A percentile compares a stretch with the other conserved stretches of the same genome.
Conservation (phyloP, 92 coral and sea anemone species). For the Bergia puertoricense region DNA sequence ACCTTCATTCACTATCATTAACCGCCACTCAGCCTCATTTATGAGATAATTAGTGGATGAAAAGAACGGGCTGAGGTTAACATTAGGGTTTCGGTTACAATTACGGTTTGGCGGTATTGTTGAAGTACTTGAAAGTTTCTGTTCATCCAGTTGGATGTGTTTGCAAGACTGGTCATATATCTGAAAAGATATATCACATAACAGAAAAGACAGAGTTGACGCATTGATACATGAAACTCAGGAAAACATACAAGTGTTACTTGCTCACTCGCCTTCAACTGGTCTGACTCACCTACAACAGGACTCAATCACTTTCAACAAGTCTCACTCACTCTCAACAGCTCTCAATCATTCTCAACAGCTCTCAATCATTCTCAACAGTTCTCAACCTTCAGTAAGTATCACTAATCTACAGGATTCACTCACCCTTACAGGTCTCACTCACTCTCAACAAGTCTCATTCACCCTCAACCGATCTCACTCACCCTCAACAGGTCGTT, state of each 20-base stretch:
- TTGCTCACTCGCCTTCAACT: slow-evolving; percentile 46
- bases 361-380: not conserved
- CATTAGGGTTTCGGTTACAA: too few relatives aligned
- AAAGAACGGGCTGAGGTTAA: too few relatives aligned
- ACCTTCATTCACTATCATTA: not conserved
- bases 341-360: not conserved
- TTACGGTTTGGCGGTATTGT: too few relatives aligned
- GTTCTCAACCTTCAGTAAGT: not conserved
- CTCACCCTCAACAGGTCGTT: slow-evolving; percentile 82
- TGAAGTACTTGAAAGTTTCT: too few relatives aligned
- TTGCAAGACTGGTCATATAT: too few relatives aligned
- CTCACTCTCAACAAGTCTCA: slow-evolving; percentile 60
- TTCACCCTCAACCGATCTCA: slow-evolving; percentile 62
- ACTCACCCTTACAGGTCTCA: not conserved
- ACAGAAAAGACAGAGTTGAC: too few relatives aligned
- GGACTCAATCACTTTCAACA: slow-evolving; percentile 48
- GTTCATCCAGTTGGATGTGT: too few relatives aligned
- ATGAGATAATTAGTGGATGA: too few relatives aligned
- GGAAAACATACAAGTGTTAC: not conserved
- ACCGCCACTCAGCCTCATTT: not conserved
- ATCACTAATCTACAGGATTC: not conserved
- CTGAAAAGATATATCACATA: too few relatives aligned
- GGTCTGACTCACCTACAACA: slow-evolving; percentile 59
- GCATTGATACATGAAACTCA: too few relatives aligned
- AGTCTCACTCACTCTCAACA: slow-evolving; percentile 57